Evolutionary conservation across 2,888 invertebrate species (phyloP).

Genomic region (Drosophila maculinotata): DNA sequence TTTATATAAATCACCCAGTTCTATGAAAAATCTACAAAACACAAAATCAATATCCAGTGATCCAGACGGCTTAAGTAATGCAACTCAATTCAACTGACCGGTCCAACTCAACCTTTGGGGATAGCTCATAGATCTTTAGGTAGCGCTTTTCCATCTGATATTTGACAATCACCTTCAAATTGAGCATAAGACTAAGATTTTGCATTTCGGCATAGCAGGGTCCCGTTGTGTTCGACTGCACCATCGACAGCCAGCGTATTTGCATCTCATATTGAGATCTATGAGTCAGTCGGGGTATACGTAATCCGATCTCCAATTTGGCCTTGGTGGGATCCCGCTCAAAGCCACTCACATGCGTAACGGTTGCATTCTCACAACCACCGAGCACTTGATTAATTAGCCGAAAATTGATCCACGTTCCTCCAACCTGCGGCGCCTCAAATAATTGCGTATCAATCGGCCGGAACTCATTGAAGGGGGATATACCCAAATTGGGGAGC

Average conservation of each 20-base stretch:
- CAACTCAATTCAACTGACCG: slow-evolving; percentile 29
- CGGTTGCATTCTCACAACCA: slow-evolving; percentile 41
- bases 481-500: slow-evolving; percentile 10
- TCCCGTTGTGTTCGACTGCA: slow-evolving; percentile 23
- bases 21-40: slow-evolving; percentile 6
- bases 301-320: slow-evolving; percentile 13
- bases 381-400: slow-evolving; percentile 11
- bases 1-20: slow-evolving; percentile 19
- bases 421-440: slow-evolving; percentile 13
- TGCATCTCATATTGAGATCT: slow-evolving; percentile 29
- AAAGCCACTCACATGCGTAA: slow-evolving; percentile 36
- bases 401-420: slow-evolving; percentile 14
- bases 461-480: slow-evolving; percentile 25
- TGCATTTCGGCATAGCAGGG: slow-evolving; percentile 24
- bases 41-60: background rate
- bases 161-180: slow-evolving; percentile 23
- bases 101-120: slow-evolving; percentile 6
- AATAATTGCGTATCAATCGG: slow-evolving; percentile 16
- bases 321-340: slow-evolving; percentile 30
- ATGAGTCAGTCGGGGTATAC: slow-evolving; percentile 18
- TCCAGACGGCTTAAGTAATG: too few relatives aligned
- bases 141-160: slow-evolving; percentile 33
- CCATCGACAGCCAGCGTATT: slow-evolving; percentile 13
- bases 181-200: slow-evolving; percentile 18
- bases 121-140: slow-evolving; percentile 21